Evolutionary conservation across 2,113 vertebrate genomes (phyloP), one percentile per base, ranked within the genome.

Genomic region (Hyla sarda): DNA sequence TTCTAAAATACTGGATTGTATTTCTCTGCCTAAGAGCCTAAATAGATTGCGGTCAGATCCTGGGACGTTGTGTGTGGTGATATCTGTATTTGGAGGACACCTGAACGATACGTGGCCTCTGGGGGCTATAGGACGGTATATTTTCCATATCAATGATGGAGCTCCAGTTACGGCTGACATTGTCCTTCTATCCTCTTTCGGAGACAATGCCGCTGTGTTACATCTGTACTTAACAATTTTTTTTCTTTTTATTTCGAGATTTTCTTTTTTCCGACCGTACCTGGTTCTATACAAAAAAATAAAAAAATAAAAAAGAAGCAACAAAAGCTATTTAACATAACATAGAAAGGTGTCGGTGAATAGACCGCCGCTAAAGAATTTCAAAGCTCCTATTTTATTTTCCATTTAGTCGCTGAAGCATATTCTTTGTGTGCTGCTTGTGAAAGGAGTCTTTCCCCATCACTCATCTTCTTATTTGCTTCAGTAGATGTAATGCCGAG

Each of bases 391-490:
- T 52, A 17, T 83, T 83, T 83, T 73, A 72, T 73, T 83, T 45
- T 73, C 79, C 48, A 62, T 47, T 41, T 62, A 60, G 52, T 7
- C 32, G 16, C 30, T 83, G 82, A 83, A 83, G 82, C 82, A 74
- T 74, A 58, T 74, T 83, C 69, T 83, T 73, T 83, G 30, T 83
- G 32, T 60, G 50, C 82, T 83, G 17, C 3, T 37, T 83, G n/a
- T 73, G 52, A 83, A 73, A 83, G 21, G 54, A 37, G 32, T 58
- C 67, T 84, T 62, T 83, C 28, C 28, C 67, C 72, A 47, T 84
- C 82, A 74, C 50, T 84, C 82, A 84, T 74, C 52, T 45, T 71
- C 52, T 75, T 79, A 79, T 84, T 75, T 83, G 82, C 82, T 84
- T 74, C 71, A 76, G 71, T 75, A 75, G 50, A 47, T 75, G 52